Conservation (phyloP, 2,113 vertebrate species). For the Tragelaphus strepsiceros region DNA sequence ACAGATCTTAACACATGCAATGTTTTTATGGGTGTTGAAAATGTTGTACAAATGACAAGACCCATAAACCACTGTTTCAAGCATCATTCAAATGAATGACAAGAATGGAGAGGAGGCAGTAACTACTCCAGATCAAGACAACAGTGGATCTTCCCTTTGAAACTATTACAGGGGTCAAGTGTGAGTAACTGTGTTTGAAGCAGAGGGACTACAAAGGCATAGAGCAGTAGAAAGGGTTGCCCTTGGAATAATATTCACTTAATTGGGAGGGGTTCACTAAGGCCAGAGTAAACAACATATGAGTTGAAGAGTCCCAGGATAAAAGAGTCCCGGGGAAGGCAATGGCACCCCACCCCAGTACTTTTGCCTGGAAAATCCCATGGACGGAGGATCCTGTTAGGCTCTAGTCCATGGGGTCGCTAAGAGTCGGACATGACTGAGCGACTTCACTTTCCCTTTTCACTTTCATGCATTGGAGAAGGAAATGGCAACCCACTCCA, state of each 20-base stretch:
- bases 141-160: fast-evolving
- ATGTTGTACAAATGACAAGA: not conserved
- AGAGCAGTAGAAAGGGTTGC: fast-evolving
- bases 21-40: not conserved
- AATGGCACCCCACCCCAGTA: no score
- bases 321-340: no score
- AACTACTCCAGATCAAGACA: not conserved
- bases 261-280: not conserved
- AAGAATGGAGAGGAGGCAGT: not conserved
- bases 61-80: not conserved
- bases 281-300: fast-evolving
- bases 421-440: no score
- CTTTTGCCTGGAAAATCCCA: no score
- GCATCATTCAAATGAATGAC: not conserved
- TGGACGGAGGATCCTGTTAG: no score
- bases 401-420: no score
- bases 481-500: no score
- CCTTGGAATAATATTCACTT: no score
- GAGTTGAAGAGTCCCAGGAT: not conserved
- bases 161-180: not conserved
- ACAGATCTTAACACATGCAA: not conserved
- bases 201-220: not conserved
- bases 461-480: no score
- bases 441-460: no score
- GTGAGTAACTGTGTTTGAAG: not conserved